Evolutionary conservation across 2,888 invertebrate species (phyloP), one percentile per base, ranked within the genome.

Genomic region (Liodrosophila aerea): DNA sequence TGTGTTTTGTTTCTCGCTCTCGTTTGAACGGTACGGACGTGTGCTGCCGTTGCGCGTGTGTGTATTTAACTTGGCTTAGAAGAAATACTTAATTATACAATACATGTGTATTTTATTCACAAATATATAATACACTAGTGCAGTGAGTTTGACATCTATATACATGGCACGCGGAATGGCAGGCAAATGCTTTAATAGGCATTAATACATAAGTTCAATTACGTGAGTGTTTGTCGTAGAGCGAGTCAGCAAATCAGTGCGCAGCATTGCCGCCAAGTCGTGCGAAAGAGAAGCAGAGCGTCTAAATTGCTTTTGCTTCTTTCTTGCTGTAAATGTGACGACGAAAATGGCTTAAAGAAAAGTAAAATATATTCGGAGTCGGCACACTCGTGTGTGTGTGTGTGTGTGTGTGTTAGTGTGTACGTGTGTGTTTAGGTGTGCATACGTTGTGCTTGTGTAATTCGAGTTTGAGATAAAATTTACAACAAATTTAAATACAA

Each of bases 221-320:
- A 76, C 70, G 76, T 76, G 76, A 76, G 81, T 76, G 72, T 53
- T 30, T 29, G 76, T 73, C 68, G 75, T 63, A 78, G 75, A 76
- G 80, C 73, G 75, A 73, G 76, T 71, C 74, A 43, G 81, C 67
- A 76, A 81, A 77, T 81, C 76, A 68, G 71, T 76, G 81, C 59
- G 41, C 43, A 64, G 29, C 50, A 22, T 61, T 22, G 49, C 31
- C 31, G 73, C 36, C 27, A 12, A 62, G 70, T 30, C 13, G 71
- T 64, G 54, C 29, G 70, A 80, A 70, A 76, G 81, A 75, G 75
- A 73, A 70, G 67, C 50, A 59, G 47, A 59, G 49, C 64, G 60
- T 52, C 62, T 62, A 76, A 76, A 73, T 76, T 70, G 73, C 73
- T 70, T 62, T 53, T 66, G 68, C n/a, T 39, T 13, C 16, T 37